Evolutionary conservation across 2,113 vertebrate species (phyloP), one percentile per base, ranked within the genome.

Genomic region (Plotosus lineatus): DNA sequence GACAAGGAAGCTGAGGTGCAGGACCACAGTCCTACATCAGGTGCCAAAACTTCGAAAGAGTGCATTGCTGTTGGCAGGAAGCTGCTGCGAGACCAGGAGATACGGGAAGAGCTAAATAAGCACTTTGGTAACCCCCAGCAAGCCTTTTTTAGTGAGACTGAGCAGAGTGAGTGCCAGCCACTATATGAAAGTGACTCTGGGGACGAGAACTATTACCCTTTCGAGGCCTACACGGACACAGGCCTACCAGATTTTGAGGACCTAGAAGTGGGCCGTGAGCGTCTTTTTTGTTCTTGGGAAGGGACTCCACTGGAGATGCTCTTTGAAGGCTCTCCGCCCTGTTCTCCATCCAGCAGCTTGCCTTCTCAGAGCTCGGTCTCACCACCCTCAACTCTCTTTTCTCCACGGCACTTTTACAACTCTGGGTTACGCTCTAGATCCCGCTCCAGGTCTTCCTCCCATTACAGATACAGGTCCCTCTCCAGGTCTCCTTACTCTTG

Each of bases 51-150:
- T 65, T 66, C 75, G 38, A 23, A 48, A 31, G 75, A 80, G 31
- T 26, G 65, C 78, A 75, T 48, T 9, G 81, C 89, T 88, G 92
- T 88, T 92, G 92, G 90, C 88, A 93, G 96, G 85, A 97, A 97
- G 92, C 95, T 92, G 90, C 95, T 98, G 86, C 90, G 96, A 83
- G 97, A 99, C 94, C 95, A 97, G 92, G 95, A 99, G 90, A 98
- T 99, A 90, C 92, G 97, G 90, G 96, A 95, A 28, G 97, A 99
- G 92, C 96, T 99, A 90, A 98, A 98, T 90, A 98, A 98, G 94
- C 97, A 99, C 94, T 99, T 99, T 94, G 98, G 98, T 85, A 92
- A 93, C 90, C 96, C 95, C 84, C 93, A 94, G 88, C 90, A 94
- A 92, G 95, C 95, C 90, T 92, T 98, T 91, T 95, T 93, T 90